phyloP scores from a whole-genome alignment of 2,113 vertebrate species.

The Elanus axillaris region DNA sequence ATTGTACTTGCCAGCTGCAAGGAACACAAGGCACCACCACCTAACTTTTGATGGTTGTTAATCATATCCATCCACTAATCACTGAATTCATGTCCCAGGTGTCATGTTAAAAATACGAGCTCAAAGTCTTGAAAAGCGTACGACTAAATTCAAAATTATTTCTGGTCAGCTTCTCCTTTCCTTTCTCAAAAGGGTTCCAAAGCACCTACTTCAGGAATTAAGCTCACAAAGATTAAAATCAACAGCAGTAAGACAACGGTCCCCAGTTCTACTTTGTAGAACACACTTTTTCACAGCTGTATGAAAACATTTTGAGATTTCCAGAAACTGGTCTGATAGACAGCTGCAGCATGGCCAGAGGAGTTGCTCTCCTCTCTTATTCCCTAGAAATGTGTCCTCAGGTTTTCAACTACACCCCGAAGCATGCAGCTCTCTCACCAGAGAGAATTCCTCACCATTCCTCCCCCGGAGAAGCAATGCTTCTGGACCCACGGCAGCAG shows the following conservation, averaged over 20 bases:
- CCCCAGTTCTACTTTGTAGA: neutral
- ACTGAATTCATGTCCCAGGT: neutral
- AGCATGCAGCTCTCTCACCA: neutral
- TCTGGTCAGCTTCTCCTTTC: neutral
- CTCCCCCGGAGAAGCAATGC: accelerated
- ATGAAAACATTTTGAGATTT: neutral
- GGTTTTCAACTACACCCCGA: neutral
- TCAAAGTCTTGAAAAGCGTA: neutral
- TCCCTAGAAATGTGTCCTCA: neutral
- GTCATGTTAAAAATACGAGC: neutral
- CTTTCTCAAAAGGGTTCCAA: neutral
- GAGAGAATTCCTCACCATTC: neutral
- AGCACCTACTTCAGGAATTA: neutral
- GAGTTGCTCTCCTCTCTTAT: neutral
- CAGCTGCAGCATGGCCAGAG: neutral
- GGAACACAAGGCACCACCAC: accelerated
- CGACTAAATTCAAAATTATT: neutral
- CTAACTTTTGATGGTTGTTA: neutral
- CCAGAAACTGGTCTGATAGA: neutral
- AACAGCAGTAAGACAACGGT: neutral
- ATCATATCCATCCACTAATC: neutral
- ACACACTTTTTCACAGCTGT: neutral
- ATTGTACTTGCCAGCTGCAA: neutral
- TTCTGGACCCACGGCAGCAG: neutral
- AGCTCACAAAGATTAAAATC: neutral